These are phyloP conservation scores for Hypsibius dujardini DNA, from an alignment of 1,140 invertebrate species.

Conservation along the genomic window DNA sequence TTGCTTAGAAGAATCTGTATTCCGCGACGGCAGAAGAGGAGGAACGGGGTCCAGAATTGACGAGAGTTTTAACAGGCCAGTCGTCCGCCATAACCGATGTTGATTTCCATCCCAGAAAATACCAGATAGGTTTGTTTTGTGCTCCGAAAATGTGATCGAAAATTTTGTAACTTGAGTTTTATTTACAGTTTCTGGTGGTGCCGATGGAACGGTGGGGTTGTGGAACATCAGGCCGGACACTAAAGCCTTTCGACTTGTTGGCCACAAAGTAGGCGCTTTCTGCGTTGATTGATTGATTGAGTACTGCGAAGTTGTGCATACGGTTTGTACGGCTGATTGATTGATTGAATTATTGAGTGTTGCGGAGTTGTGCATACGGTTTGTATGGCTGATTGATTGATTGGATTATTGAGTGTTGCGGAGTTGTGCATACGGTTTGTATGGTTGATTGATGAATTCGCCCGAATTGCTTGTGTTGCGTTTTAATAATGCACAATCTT, in stretches of 20 bases:
- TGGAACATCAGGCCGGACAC: slow-evolving; percentile 10
- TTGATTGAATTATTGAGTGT: not conserved
- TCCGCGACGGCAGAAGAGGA: not conserved
- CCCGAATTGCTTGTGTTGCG: not conserved
- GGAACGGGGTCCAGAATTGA: not conserved
- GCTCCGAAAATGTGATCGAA: not conserved
- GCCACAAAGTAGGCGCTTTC: not conserved
- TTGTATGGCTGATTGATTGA: not conserved
- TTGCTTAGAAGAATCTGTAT: too few relatives aligned
- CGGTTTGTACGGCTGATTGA: not conserved
- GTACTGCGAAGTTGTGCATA: not conserved
- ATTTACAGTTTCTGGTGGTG: not conserved
- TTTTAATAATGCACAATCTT: not conserved
- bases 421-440: not conserved
- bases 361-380: not conserved
- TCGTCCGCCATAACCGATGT: not conserved
- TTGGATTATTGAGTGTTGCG: not conserved
- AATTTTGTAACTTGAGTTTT: not conserved
- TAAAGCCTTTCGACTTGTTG: not conserved
- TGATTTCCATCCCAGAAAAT: slow-evolving; percentile 10
- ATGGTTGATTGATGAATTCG: not conserved
- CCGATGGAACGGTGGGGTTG: not conserved
- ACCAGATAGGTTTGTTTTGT: not conserved
- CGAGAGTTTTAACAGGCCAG: not conserved
- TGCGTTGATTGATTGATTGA: too few relatives aligned